Evolutionary conservation across 2,113 vertebrate species (phyloP).

Genomic region (Serinus canaria): DNA sequence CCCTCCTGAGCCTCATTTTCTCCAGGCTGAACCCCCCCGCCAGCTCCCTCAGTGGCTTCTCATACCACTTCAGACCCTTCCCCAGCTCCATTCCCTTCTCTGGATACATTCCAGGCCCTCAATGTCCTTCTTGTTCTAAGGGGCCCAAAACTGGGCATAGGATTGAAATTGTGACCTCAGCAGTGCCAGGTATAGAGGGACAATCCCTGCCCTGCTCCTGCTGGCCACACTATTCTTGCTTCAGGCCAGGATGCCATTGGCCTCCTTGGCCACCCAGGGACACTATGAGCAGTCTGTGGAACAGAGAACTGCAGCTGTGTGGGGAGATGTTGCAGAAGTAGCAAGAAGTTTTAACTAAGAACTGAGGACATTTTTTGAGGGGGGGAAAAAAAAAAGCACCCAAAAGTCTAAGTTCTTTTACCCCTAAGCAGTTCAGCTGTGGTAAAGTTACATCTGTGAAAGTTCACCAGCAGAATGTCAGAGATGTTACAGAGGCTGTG

Average conservation of each 20-base stretch:
- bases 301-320: not conserved
- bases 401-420: not conserved
- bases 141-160: not conserved
- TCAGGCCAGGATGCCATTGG: not conserved
- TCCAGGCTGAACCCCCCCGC: not conserved
- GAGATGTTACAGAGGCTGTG: not conserved
- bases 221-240: fast-evolving
- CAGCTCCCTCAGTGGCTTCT: not conserved
- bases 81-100: not conserved
- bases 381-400: not conserved
- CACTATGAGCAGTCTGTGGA: not conserved
- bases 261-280: not conserved
- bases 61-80: not conserved
- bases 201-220: no score
- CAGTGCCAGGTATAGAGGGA: fast-evolving
- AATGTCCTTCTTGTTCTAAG: not conserved
- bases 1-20: not conserved
- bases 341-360: not conserved
- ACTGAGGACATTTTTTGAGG: not conserved
- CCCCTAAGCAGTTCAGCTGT: not conserved
- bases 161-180: fast-evolving
- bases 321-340: not conserved
- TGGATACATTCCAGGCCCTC: fast-evolving
- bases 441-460: not conserved
- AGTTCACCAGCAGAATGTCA: not conserved